phyloP scores from a whole-genome alignment of 1,140 invertebrate species.

The Meloidogyne chitwoodi region DNA sequence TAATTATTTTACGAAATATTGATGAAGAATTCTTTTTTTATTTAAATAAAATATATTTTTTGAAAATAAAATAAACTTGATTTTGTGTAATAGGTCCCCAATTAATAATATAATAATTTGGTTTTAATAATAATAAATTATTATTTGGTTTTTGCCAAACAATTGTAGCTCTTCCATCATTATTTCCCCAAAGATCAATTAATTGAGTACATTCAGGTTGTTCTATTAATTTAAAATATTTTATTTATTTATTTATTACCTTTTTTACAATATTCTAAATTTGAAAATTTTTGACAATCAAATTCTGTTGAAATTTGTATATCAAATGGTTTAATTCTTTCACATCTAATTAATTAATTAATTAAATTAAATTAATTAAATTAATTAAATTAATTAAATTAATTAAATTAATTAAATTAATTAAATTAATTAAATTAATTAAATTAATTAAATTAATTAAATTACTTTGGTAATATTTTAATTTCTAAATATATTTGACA shows the following conservation, averaged over 20 bases:
- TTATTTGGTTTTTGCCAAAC: constrained; percentile 37
- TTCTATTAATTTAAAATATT: constrained; percentile 13
- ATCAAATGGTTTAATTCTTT: constrained; percentile 41
- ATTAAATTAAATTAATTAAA: not conserved
- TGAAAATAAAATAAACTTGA: not conserved
- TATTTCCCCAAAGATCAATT: constrained; percentile 46
- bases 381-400: too few relatives aligned
- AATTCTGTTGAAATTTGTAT: constrained; percentile 43
- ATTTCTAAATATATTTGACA: constrained; percentile 45
- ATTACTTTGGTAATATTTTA: constrained; percentile 21
- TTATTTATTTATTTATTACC: not conserved
- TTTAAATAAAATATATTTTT: not conserved
- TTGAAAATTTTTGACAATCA: constrained; percentile 42
- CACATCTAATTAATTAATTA: constrained; percentile 27
- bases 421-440: constrained; percentile 1
- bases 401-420: not conserved
- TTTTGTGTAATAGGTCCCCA: constrained; percentile 21
- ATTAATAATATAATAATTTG: constrained; percentile 37
- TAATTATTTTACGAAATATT: constrained; percentile 27
- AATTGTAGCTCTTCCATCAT: constrained; percentile 35
- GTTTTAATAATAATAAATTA: constrained; percentile 10
- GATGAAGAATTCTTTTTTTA: constrained; percentile 22
- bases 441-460: not conserved
- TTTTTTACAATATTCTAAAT: constrained; percentile 37
- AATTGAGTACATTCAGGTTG: constrained; percentile 39